Evolutionary conservation across 2,888 invertebrate species (phyloP), one percentile per base, ranked within the genome.

Genomic region (Tryphoninae sp.): DNA sequence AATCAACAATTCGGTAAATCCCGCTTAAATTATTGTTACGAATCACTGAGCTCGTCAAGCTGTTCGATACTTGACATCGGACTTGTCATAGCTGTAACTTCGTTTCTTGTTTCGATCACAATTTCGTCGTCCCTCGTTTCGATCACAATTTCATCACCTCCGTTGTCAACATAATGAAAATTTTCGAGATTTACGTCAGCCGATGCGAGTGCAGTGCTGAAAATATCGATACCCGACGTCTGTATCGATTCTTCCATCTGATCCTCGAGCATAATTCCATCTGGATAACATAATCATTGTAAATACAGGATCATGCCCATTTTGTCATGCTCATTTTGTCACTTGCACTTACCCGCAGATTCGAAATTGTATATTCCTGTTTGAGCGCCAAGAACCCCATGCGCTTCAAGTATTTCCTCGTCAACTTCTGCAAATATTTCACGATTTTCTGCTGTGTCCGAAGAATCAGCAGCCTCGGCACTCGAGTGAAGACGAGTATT

Each of bases 111-210:
- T 55, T 87, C 86, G 42, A 78, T 75, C n/a, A 84, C 59, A 49
- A 76, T 92, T 91, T 85, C 93, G 93, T 83, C 80, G 11, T 62
- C 62, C 1, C 73, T 82, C 42, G 84, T 83, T 55, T 87, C 86
- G 42, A 78, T 75, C n/a, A 84, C 59, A 49, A 76, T 92, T 91
- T 85, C 93, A 93, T 83, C 80, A 13, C 86, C 84, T 45, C 83
- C 83, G 19, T 82, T 78, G 16, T 94, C 93, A 82, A 93, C 88
- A 86, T 94, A 94, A 83, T 93, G 92, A 88, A 93, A 93, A 87
- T 93, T 92, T 83, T 94, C 93, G 84, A 94, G 89, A 86, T 93
- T 93, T 65, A 94, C 93, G 65, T 93, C 93, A 0, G 93, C 91
- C 55, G 93, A 92, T 61, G 92, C 93, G 78, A 94, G 92, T 55